Conservation (phyloP, 2,888 invertebrate genomes). For the Parnassius apollo region DNA sequence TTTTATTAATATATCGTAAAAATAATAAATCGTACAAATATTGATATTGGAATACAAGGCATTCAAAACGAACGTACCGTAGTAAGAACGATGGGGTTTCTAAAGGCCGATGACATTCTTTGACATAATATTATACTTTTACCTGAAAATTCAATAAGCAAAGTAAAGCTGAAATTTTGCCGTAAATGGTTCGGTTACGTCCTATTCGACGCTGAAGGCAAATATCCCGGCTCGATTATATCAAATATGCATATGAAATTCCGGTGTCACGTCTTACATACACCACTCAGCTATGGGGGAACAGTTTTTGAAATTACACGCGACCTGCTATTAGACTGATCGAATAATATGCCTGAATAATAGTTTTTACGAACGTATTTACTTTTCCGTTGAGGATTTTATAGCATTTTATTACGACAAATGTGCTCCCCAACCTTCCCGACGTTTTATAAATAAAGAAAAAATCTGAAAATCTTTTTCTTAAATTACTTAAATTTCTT, state of each 20-base stretch:
- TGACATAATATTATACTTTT: not conserved
- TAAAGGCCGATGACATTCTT: no score
- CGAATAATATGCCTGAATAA: not conserved
- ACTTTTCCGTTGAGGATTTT: not conserved
- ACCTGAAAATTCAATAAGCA: conserved; percentile 16
- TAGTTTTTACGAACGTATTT: conserved; percentile 6
- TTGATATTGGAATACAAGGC: no score
- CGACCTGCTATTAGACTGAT: conserved; percentile 12
- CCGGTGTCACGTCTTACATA: conserved; percentile 48
- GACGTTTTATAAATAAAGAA: conserved; percentile 1
- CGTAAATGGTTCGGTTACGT: conserved; percentile 10
- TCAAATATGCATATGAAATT: conserved; percentile 72
- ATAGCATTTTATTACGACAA: conserved; percentile 1
- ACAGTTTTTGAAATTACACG: conserved; percentile 41
- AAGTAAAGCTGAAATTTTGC: conserved; percentile 15
- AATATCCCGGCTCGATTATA: conserved; percentile 41
- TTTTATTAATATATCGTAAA: no score
- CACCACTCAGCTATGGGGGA: conserved; percentile 1
- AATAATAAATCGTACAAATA: no score
- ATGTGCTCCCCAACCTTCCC: not conserved
- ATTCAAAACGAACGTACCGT: no score
- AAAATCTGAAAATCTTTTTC: no score
- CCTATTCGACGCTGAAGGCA: conserved; percentile 13
- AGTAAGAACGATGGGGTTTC: no score
- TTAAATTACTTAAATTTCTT: no score